Base-by-base conservation (phyloP, 2,888 invertebrate genomes). In the Callyntrura guangdongensis region DNA sequence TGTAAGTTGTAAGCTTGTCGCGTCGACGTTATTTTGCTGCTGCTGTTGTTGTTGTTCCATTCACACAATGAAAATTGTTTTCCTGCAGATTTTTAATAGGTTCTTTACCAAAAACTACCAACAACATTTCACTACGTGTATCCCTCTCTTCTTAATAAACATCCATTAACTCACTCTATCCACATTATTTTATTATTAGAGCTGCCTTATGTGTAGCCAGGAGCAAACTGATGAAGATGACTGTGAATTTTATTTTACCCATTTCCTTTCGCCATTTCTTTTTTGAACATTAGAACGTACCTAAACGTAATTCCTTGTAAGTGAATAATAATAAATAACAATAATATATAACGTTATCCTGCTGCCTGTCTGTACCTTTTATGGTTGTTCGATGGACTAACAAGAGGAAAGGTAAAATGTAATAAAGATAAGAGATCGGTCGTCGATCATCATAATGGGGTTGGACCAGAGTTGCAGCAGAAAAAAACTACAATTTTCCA, bases 401-500 rank as follows among this genome's bases (percentile, higher is more conserved):
- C 22, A 67, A 47, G 67, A 12, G 20, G 47, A 77, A 61, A 86
- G 74, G 77, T 61, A 77, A 64, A 79, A 64, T 61, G 77, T 53
- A 67, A 64, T 64, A 86, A 86, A 86, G 77, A 77, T 86, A 86
- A 86, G 59, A 74, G 64, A 77, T 64, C 64, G 49, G 49, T 27
- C 25, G 59, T 79, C 27, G 72, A 47, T 84, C 79, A 27, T 12
- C 25, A 72, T 47, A 47, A 74, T 74, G 22, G 74, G 22, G 49
- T 49, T 49, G 22, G 74, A 49, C 49, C 12, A 36, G 36, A n/a
- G 47, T 49, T 49, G 49, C 22, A 74, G 12, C n/a, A 47, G 47
- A 9, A 47, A 84, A 56, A 27, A 59, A 47, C 59, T 74, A 86
- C 72, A 83, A 69, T 84, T 86, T 86, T 86, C 85, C 85, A 86